phyloP scores from a whole-genome alignment of 2,797 vertebrate genomes.

The Erithacus rubecula region DNA sequence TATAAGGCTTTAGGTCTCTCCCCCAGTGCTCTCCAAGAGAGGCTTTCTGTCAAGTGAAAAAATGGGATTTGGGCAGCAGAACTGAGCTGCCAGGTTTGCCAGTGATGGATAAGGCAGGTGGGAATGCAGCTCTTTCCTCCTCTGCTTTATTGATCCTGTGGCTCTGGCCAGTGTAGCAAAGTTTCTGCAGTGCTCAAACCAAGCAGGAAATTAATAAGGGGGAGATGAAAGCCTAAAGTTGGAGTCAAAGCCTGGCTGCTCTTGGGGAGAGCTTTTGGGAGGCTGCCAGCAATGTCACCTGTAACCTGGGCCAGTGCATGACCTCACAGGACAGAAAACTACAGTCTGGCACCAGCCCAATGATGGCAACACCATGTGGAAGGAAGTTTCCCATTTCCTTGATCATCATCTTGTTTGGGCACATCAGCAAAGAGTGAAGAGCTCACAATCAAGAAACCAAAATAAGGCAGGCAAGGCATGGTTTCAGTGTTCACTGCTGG shows the following conservation, averaged over 20 bases:
- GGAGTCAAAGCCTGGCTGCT: neutral
- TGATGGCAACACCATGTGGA: neutral
- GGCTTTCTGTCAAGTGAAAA: constrained; percentile 53
- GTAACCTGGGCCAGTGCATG: neutral
- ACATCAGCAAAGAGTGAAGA: neutral
- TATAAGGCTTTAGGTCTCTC: constrained; percentile 22
- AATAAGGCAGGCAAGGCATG: fast-evolving
- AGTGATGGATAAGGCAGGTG: constrained; percentile 48
- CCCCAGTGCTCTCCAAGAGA: neutral
- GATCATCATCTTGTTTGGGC: neutral
- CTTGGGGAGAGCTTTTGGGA: neutral
- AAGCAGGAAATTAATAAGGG: neutral
- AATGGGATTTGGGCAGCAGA: constrained; percentile 32
- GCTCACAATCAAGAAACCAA: neutral
- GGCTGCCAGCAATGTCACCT: neutral
- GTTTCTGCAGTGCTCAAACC: neutral
- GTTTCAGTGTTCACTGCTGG: fast-evolving
- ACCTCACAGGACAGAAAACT: neutral
- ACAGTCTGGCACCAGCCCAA: neutral
- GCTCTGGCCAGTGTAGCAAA: neutral
- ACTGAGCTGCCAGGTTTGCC: constrained; percentile 15
- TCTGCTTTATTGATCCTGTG: constrained; percentile 26
- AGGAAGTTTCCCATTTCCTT: neutral
- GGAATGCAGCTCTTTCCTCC: neutral
- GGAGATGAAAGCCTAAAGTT: neutral